Base-by-base conservation (phyloP, 2,888 invertebrate genomes). In the Agriotes lineatus region DNA sequence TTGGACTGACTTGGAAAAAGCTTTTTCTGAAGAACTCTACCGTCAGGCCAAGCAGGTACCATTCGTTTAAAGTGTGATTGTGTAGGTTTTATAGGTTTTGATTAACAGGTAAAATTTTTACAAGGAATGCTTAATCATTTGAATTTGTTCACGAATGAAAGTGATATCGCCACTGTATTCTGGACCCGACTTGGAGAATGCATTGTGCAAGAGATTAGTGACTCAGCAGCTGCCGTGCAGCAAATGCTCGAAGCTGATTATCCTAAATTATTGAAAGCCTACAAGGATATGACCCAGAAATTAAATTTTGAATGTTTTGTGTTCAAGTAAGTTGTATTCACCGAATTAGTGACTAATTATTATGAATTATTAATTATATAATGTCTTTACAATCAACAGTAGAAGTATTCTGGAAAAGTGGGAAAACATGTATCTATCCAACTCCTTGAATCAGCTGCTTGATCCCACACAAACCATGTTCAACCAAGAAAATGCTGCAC, bases 161-260 rank as follows among this genome's bases (percentile, higher is more conserved):
- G 61, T 33, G 76, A 80, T 63, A 81, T 90, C 81, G 85, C 87
- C 74, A 68, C 84, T 74, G 81, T 87, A 78, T 87, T 88, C 85
- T 86, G 91, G 90, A 77, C 76, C 22, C 80, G 82, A 22, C 82
- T 88, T 0, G 86, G 87, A 67, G 81, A 84, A 48, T 72, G 85
- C 10, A 77, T 89, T 19, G 82, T 84, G 69, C 84, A 79, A 72
- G 88, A 89, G 79, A 82, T 89, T 20, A 86, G 87, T 48, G 88
- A 86, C 75, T 85, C 88, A 58, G 85, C 88, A 0, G 74, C 84
- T 0, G 85, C 86, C 66, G 88, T 95, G 44, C 93, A 91, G 78
- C 95, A 95, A 83, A 92, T 94, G 63, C 87, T 96, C 64, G 96
- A 96, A 84, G 93, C 93, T 63, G 96, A 96, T 81, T 96, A 91